phyloP scores from a whole-genome alignment of 1,140 invertebrate species.

The Zophobas morio region DNA sequence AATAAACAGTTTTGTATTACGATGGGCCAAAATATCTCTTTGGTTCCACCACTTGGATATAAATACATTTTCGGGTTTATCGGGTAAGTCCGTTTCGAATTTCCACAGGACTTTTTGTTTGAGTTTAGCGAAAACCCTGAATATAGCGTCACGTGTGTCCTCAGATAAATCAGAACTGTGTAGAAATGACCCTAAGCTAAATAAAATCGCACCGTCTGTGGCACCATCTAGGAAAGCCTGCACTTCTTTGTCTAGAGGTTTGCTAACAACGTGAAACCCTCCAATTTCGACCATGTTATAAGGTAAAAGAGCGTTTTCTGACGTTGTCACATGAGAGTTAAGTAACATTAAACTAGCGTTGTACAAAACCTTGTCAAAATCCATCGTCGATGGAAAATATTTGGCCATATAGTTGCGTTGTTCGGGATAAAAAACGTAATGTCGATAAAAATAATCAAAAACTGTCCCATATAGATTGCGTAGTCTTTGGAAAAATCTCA shows the following conservation, averaged over 20 bases:
- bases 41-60: constrained; percentile 73
- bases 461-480: constrained; percentile 61
- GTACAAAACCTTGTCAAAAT: constrained; percentile 68
- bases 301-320: constrained; percentile 50
- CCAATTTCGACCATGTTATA: constrained; percentile 71
- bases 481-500: constrained; percentile 68
- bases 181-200: constrained; percentile 70
- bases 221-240: constrained; percentile 68
- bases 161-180: constrained; percentile 66
- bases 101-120: constrained; percentile 73
- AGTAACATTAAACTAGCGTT: constrained; percentile 69
- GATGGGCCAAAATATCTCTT: constrained; percentile 71
- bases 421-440: constrained; percentile 52
- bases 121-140: constrained; percentile 69
- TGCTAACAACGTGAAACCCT: constrained; percentile 69
- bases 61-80: constrained; percentile 69
- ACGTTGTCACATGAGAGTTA: constrained; percentile 70
- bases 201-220: constrained; percentile 69
- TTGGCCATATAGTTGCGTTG: constrained; percentile 65
- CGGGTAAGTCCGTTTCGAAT: constrained; percentile 69
- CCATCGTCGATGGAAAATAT: constrained; percentile 68
- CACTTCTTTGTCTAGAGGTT: constrained; percentile 68
- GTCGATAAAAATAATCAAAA: constrained; percentile 51
- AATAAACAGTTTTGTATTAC: constrained; percentile 68
- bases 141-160: constrained; percentile 65